Base-by-base conservation (phyloP, 2,888 invertebrate genomes). In the Seira musarum region DNA sequence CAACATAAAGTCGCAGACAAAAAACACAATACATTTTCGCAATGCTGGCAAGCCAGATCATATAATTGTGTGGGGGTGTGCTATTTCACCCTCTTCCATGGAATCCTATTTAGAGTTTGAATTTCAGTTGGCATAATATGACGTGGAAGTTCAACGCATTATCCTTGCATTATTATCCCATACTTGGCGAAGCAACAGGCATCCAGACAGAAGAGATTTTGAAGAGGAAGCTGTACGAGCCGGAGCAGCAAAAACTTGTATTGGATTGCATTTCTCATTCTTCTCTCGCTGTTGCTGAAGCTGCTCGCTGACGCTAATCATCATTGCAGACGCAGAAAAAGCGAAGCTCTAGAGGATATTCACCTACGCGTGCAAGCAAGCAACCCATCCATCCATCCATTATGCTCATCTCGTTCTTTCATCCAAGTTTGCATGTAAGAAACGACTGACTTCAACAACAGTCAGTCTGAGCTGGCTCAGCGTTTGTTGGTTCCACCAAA, bases 321-420 rank as follows among this genome's bases (percentile, higher is more conserved):
- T 21, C 30, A 76, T 76, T 67, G 67, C 74, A 69, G 66, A 64
- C 22, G 49, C 63, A 68, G 68, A 68, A 63, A 25, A 30, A 65
- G 40, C 30, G 22, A 57, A 71, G 72, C 65, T 79, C 61, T 67
- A 67, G 82, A 82, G 82, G 82, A 82, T 82, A 82, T 82, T 82
- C 82, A 82, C 82, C 82, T 82, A 82, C 82, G 82, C 75, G 82
- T 82, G 82, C 78, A 82, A 75, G 74, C 70, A 75, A 74, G 70
- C 78, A 72, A 40, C 6, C 40, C 6, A 70, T 67, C 68, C 63
- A 63, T 63, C 69, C 67, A 63, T 74, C 77, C 66, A 40, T 40
- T 40, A 6, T 40, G 6, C 40, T 40, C 40, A 13, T 61, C 69
- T 77, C 57, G 57, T n/a, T n/a, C 17, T 57, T 57, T 57, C 17